A percentile compares a stretch with the other conserved stretches of the same genome.
Conservation (phyloP, 92 coral and sea anemone genomes). For the Parazoanthus darwini region DNA sequence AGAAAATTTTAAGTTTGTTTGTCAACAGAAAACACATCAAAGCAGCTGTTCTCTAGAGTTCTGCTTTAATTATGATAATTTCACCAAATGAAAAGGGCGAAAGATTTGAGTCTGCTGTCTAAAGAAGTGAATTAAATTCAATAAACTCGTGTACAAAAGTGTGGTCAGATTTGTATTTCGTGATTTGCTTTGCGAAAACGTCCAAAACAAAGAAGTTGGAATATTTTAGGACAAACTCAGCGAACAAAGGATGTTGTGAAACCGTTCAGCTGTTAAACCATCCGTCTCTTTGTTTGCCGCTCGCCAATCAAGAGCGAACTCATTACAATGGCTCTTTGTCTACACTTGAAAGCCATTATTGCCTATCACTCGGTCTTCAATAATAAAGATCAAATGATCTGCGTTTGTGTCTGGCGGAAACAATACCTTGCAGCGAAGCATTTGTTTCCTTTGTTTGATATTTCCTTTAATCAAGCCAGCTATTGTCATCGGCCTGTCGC, state of each 20-base stretch:
- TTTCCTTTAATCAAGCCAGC: conserved; percentile 76
- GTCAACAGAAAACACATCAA: conserved; percentile 25
- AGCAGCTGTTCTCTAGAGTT: conserved; percentile 25
- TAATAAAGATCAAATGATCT: conserved; percentile 75
- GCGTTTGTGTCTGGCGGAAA: conserved; percentile 66
- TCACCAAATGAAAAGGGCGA: background rate
- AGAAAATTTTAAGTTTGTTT: conserved; percentile 31
- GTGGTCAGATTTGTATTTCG: conserved; percentile 30
- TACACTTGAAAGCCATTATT: conserved; percentile 60
- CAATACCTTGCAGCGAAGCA: conserved; percentile 46
- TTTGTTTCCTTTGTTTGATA: conserved; percentile 71
- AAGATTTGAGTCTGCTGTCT: conserved; percentile 14
- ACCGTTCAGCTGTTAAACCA: conserved; percentile 34
- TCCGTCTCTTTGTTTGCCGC: conserved; percentile 58
- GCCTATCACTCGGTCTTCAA: conserved; percentile 60
- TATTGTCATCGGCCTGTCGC: conserved; percentile 42
- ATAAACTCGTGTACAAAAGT: conserved; percentile 2
- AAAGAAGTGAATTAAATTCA: conserved; percentile 14
- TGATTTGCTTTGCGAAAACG: conserved; percentile 39
- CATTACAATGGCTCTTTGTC: conserved; percentile 84
- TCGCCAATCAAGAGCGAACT: conserved; percentile 62
- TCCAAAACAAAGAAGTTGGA: conserved; percentile 16
- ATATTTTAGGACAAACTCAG: conserved; percentile 10
- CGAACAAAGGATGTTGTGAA: conserved; percentile 46
- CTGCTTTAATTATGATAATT: conserved; percentile 37